Evolutionary conservation across 2,797 vertebrate species (phyloP).

Genomic region (Phalanger gymnotis): DNA sequence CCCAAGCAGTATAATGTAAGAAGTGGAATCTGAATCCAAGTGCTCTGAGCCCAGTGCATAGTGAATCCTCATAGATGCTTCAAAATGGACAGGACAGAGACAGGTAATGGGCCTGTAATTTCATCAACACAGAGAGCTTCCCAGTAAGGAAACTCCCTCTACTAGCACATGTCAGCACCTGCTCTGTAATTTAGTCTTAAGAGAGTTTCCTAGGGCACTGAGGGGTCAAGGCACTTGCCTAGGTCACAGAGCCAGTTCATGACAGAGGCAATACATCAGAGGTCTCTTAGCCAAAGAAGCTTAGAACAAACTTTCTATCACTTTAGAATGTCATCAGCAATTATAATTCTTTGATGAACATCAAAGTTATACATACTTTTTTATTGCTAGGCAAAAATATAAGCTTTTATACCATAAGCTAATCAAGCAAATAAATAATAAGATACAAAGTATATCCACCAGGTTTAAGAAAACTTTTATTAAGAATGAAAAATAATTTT

Average conservation of each 20-base stretch:
- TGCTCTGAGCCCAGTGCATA: background rate
- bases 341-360: background rate
- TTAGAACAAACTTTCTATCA: background rate
- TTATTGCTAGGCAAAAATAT: background rate
- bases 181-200: background rate
- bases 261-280: background rate
- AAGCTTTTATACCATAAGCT: background rate
- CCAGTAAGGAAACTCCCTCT: background rate
- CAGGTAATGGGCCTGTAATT: background rate
- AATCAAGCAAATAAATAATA: background rate
- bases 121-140: background rate
- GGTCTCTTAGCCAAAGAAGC: background rate
- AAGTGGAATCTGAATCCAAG: background rate
- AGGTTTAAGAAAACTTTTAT: background rate
- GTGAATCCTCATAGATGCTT: background rate
- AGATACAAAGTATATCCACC: background rate
- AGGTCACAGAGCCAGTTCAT: background rate
- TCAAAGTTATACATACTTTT: background rate
- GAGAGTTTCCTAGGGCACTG: background rate
- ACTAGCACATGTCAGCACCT: background rate
- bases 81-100: background rate
- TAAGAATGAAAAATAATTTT: background rate
- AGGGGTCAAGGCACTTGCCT: background rate
- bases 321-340: constrained; percentile 18
- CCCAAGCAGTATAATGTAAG: background rate